Evolutionary conservation across 2,113 vertebrate genomes (phyloP), one percentile per base, ranked within the genome.

Genomic region (Platycercus adscitus): DNA sequence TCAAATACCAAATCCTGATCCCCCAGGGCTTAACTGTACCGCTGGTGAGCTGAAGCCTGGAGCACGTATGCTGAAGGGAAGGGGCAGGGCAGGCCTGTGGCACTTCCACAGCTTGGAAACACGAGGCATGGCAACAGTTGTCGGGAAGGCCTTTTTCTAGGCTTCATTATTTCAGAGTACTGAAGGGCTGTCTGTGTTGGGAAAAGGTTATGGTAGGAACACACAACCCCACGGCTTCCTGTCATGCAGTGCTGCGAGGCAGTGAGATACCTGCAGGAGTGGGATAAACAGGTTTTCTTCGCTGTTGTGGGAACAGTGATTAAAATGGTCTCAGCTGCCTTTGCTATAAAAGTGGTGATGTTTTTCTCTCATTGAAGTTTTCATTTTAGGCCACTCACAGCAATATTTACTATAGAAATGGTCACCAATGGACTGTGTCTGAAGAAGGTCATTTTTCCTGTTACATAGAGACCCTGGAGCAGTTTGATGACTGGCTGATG

Each of bases 21-120:
- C 35, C 70, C 18, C 11, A 21, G 60, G 71, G 63, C 46, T 91
- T 56, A 7, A 46, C 61, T 66, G 76, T 46, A 31, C 66, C 56
- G 21, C 16, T 6, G 33, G 46, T 3, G 47, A 4, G 11, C 3
- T 6, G 73, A 47, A 24, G 7, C 33, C 33, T 4, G 1, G 13
- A 20, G 64, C 0, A 4, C 3, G 58, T 8, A 11, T 2, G 35
- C 65, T 49, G 3, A 24, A 44, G 35, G 2, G 13, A 29, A 10
- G 55, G 81, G 84, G 50, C 68, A 87, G 73, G 79, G 73, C 65
- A 53, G 81, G 76, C 44, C 65, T 9, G 33, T 17, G 58, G 56
- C 46, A 12, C 61, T n/a, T 31, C 11, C 4, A 17, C 10, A 68
- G 86, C 61, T 39, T 12, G 13, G 16, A 7, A 58, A 5, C 72